phyloP scores from a whole-genome alignment of 2,888 invertebrate genomes.

The Abrostola tripartita region DNA sequence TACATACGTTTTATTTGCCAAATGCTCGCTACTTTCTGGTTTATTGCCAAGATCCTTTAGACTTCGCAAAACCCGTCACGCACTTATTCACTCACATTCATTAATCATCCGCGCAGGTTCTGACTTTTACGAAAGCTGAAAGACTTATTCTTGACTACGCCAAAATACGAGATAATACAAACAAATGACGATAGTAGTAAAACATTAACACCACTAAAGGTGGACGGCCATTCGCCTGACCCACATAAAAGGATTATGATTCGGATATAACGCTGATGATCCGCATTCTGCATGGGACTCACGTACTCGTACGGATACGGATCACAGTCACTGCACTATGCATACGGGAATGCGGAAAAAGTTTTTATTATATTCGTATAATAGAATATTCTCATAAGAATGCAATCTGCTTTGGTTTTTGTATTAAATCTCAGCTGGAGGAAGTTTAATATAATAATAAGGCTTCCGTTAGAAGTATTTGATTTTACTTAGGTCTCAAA shows the following conservation, averaged over 20 bases:
- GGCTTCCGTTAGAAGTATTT: conserved; percentile 3
- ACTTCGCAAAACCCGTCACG: neutral
- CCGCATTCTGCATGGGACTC: conserved; percentile 45
- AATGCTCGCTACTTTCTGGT: neutral
- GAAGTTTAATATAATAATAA: conserved; percentile 5
- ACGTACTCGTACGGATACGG: conserved; percentile 41
- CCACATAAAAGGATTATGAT: conserved; percentile 54
- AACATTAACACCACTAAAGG: conserved; percentile 38
- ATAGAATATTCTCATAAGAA: conserved; percentile 35
- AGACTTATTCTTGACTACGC: conserved; percentile 8
- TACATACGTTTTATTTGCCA: neutral
- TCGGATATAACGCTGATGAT: conserved; percentile 40
- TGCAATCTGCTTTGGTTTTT: conserved; percentile 4
- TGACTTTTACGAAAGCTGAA: neutral
- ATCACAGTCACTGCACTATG: conserved; percentile 45
- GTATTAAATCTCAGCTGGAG: conserved; percentile 13
- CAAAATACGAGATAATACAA: conserved; percentile 28
- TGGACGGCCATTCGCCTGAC: conserved; percentile 27
- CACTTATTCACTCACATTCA: neutral
- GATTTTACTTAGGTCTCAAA: neutral
- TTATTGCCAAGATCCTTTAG: conserved; percentile 1
- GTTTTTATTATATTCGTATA: conserved; percentile 37
- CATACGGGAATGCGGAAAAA: conserved; percentile 36
- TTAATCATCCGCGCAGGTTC: neutral
- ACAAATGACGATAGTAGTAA: conserved; percentile 40